Evolutionary conservation across 2,797 vertebrate genomes (phyloP), one percentile per base, ranked within the genome.

Genomic region (Enteromius unitaeniatus): DNA sequence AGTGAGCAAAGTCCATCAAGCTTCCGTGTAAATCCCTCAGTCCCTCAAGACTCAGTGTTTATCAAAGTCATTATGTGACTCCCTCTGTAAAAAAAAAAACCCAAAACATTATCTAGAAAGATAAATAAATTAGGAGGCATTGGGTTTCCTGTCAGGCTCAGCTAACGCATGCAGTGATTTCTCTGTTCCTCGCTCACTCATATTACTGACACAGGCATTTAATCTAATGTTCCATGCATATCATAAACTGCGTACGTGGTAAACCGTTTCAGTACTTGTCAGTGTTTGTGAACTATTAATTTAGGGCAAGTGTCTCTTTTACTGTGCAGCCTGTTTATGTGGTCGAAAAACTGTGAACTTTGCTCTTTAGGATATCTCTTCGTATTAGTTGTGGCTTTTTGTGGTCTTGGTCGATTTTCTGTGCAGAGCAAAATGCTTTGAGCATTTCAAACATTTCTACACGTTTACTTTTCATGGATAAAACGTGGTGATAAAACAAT

Each of bases 281-380:
- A 42, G 90, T 89, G 87, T 91, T 79, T 80, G 86, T 92, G 91
- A 89, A 87, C 85, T 89, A 86, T 89, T 87, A 84, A 85, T 90
- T 87, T 86, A 77, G 80, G 89, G 86, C 87, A 89, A 79, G 87
- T 89, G 75, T 86, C 62, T 70, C 81, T 87, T 84, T 86, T 83
- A 23, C 62, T 87, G 70, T 74, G 68, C 53, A 72, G 90, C 89
- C 88, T 86, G 87, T 84, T 85, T 85, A 88, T 65, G 75, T 65
- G n/a, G 68, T 90, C 83, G 77, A 93, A 91, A n/a, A 88, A 79
- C 92, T 91, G 89, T 94, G 93, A 93, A 93, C 91, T 90, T 92
- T 91, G 87, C 86, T 89, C 89, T 86, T 87, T 87, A 70, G 58
- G 70, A 89, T 89, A 89, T 88, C 74, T 86, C 68, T 77, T 82